These are phyloP conservation scores for Orgyia antiqua DNA, from an alignment of 2,888 invertebrate species.

Conservation along the genomic window DNA sequence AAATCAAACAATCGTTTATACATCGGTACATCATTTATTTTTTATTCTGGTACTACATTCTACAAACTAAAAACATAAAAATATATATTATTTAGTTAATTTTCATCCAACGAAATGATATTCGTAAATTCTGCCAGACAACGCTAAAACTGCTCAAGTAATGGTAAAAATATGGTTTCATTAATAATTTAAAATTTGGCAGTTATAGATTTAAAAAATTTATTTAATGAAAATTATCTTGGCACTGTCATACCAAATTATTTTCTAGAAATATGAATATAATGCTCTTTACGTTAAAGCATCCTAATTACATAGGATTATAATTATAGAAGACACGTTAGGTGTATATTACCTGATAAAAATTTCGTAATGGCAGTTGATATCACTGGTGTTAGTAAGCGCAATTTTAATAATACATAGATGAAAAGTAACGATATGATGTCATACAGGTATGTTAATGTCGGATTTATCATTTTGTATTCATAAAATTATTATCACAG, in stretches of 20 bases:
- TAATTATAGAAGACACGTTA: constrained; percentile 23
- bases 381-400: constrained; percentile 52
- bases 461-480: constrained; percentile 34
- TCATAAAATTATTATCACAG: constrained; percentile 68
- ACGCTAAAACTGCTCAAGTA: neutral
- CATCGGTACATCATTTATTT: constrained; percentile 35
- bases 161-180: neutral
- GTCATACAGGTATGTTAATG: too few relatives aligned
- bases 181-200: constrained; percentile 32
- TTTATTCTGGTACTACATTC: constrained; percentile 35
- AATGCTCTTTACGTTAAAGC: constrained; percentile 4
- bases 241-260: constrained; percentile 10
- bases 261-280: constrained; percentile 8
- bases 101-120: constrained; percentile 16
- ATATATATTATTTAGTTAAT: constrained; percentile 19
- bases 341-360: constrained; percentile 13
- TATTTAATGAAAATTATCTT: constrained; percentile 8
- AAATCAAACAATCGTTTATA: too few relatives aligned
- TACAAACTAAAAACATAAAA: constrained; percentile 27
- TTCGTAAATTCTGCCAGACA: constrained; percentile 8
- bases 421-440: too few relatives aligned
- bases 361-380: constrained; percentile 61
- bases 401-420: too few relatives aligned
- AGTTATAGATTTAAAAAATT: constrained; percentile 22
- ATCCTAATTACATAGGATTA: constrained; percentile 12